These are phyloP conservation scores for Colinus virginianus DNA, from an alignment of 2,113 vertebrate genomes.

Conservation along the genomic window DNA sequence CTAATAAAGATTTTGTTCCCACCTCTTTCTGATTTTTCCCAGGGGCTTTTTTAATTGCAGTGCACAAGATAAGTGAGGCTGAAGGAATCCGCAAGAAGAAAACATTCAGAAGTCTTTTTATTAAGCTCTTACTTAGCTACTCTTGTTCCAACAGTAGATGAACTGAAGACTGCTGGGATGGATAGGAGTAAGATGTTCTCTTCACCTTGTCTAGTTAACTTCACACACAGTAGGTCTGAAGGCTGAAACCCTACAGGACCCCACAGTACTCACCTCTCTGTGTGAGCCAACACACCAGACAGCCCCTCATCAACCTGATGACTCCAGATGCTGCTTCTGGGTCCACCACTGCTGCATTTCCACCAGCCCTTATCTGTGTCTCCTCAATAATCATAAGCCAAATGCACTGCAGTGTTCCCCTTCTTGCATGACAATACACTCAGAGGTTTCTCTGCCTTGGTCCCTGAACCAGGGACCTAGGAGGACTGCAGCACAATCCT, in stretches of 20 bases:
- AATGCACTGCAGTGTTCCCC: not conserved
- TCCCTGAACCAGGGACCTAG: not conserved
- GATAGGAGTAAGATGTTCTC: not conserved
- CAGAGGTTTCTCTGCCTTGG: not conserved
- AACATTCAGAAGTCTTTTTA: not conserved
- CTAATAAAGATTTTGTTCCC: not conserved
- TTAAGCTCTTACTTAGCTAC: not conserved
- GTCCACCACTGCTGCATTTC: rapidly evolving
- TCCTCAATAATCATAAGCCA: not conserved
- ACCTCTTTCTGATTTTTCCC: not conserved
- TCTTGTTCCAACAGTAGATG: not conserved
- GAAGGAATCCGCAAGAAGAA: not conserved
- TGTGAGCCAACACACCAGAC: rapidly evolving
- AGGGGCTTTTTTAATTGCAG: not conserved
- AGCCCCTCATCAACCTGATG: not conserved
- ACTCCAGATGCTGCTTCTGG: not conserved
- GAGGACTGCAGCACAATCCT: not conserved
- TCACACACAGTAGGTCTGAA: not conserved
- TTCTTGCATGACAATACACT: not conserved
- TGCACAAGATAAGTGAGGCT: not conserved
- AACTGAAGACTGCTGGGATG: not conserved
- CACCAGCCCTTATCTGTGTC: not conserved
- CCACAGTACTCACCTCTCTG: not conserved
- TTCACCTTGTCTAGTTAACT: not conserved
- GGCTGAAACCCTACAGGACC: not conserved